Evolutionary conservation across 2,113 vertebrate species (phyloP).

Genomic region (Uria aalge): DNA sequence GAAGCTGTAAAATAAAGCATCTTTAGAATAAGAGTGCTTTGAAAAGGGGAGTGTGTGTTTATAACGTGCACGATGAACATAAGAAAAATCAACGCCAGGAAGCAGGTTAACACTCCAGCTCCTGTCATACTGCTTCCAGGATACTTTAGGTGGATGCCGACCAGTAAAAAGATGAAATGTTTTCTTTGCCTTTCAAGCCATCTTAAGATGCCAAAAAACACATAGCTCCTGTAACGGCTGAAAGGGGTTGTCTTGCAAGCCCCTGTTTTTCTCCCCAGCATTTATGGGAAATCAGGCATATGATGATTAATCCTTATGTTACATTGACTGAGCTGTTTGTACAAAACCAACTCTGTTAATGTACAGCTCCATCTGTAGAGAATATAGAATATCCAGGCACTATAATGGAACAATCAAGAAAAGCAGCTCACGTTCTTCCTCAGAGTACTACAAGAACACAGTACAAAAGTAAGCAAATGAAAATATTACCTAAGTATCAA

Average conservation of each 20-base stretch:
- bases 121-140: neutral
- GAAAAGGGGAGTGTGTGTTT: neutral
- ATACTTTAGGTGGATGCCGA: neutral
- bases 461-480: constrained; percentile 6
- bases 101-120: neutral
- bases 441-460: neutral
- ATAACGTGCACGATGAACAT: accelerated
- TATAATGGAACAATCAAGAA: constrained; percentile 41
- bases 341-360: constrained; percentile 50
- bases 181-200: neutral
- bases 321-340: constrained; percentile 42
- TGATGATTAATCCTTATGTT: constrained; percentile 39
- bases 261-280: neutral
- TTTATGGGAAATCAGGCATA: constrained; percentile 18
- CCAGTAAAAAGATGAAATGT: neutral
- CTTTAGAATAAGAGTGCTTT: neutral
- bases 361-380: constrained; percentile 31
- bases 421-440: neutral
- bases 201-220: neutral
- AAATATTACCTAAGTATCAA: constrained; percentile 26
- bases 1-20: neutral
- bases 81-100: neutral
- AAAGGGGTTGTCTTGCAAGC: neutral
- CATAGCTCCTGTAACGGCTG: neutral
- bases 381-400: constrained; percentile 18